phyloP scores from a whole-genome alignment of 1,140 invertebrate genomes.

The Eurosta solidaginis region DNA sequence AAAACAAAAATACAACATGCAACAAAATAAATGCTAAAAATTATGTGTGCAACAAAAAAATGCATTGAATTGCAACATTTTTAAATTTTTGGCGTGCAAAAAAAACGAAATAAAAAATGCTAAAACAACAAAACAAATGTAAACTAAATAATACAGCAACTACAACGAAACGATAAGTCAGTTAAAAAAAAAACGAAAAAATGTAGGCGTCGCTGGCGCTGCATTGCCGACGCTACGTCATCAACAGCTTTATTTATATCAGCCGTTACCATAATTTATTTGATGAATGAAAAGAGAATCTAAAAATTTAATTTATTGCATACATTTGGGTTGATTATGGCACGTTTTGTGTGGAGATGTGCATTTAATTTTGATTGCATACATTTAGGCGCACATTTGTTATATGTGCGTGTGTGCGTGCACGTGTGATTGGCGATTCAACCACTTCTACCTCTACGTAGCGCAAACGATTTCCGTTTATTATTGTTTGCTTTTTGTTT shows the following conservation, averaged over 20 bases:
- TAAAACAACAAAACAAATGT: too few relatives aligned
- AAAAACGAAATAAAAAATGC: too few relatives aligned
- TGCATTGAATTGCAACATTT: too few relatives aligned
- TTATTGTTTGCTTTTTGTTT: too few relatives aligned
- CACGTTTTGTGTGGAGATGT: neutral
- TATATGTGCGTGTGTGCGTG: neutral
- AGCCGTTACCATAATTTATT: neutral
- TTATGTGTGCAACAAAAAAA: too few relatives aligned
- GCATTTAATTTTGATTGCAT: neutral
- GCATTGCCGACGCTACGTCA: conserved; percentile 5
- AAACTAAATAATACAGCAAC: too few relatives aligned
- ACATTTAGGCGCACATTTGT: neutral
- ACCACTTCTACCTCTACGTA: neutral
- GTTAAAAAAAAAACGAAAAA: neutral
- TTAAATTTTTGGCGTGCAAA: too few relatives aligned
- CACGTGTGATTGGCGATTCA: neutral
- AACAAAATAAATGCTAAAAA: too few relatives aligned
- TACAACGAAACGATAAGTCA: too few relatives aligned
- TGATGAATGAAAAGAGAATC: neutral
- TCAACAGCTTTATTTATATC: neutral
- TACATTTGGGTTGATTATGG: neutral
- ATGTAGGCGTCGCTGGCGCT: neutral
- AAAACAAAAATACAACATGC: too few relatives aligned
- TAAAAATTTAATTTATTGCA: neutral
- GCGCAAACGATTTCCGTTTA: neutral